These are phyloP conservation scores for Timema cristinae DNA, from an alignment of 2,888 invertebrate species.

Conservation along the genomic window DNA sequence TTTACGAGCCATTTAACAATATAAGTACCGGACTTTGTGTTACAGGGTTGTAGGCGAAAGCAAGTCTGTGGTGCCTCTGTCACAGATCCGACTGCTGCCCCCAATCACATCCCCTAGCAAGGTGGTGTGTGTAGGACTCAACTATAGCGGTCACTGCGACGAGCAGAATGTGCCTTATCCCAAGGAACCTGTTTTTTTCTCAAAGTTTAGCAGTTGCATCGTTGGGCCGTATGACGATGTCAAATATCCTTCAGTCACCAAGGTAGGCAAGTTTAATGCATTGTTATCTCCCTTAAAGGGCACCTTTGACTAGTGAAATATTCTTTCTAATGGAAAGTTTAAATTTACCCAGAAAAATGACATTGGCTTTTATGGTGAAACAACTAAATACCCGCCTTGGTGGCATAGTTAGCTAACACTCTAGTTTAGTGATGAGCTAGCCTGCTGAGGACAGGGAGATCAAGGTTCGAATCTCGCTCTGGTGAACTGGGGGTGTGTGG, in stretches of 20 bases:
- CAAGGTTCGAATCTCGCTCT: too few relatives aligned
- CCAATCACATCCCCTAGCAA: constrained; percentile 80
- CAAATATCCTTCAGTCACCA: constrained; percentile 56
- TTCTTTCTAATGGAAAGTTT: too few relatives aligned
- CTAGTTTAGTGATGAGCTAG: too few relatives aligned
- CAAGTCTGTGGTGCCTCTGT: constrained; percentile 50
- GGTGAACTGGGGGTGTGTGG: too few relatives aligned
- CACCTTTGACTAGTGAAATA: too few relatives aligned
- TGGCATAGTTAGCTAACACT: too few relatives aligned
- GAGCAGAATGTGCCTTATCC: constrained; percentile 74
- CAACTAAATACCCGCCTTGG: too few relatives aligned
- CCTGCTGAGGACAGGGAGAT: too few relatives aligned
- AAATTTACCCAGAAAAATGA: too few relatives aligned
- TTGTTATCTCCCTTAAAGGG: too few relatives aligned
- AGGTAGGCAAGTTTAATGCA: constrained; percentile 46
- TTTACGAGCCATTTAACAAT: too few relatives aligned
- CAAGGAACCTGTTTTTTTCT: constrained; percentile 78
- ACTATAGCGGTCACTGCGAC: constrained; percentile 80
- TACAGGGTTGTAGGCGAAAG: constrained; percentile 52
- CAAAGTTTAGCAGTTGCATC: constrained; percentile 77
- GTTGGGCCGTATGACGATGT: constrained; percentile 69
- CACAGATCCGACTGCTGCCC: constrained; percentile 59
- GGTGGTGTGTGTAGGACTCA: constrained; percentile 78
- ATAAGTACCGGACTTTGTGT: not conserved
- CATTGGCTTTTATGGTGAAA: too few relatives aligned